phyloP scores from a whole-genome alignment of 2,113 vertebrate genomes.

The Raphicerus campestris region DNA sequence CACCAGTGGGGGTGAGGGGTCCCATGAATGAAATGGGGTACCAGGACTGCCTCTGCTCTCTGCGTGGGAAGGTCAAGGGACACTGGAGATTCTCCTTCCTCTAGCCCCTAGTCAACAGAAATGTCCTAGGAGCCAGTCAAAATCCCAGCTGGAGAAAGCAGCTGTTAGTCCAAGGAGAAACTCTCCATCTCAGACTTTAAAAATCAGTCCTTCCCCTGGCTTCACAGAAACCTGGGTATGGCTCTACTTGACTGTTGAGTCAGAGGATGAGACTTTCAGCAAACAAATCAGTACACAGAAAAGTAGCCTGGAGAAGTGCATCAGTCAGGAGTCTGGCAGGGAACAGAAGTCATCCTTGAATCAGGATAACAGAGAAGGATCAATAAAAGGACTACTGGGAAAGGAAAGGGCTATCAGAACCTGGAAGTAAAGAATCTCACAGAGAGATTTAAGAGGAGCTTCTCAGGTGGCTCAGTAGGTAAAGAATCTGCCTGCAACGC shows the following conservation, averaged over 20 bases:
- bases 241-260: not conserved
- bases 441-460: not conserved
- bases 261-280: not conserved
- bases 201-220: not conserved
- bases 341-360: not conserved
- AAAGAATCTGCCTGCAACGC: not conserved
- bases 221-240: not conserved
- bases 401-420: not conserved
- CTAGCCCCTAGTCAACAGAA: not conserved
- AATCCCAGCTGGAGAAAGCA: not conserved
- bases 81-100: not conserved
- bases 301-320: not conserved
- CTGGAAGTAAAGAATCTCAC: not conserved
- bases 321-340: not conserved
- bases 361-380: not conserved
- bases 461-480: not conserved
- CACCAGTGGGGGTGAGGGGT: not conserved
- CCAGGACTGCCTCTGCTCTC: not conserved
- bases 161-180: not conserved
- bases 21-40: not conserved
- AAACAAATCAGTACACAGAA: not conserved
- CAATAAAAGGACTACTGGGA: not conserved
- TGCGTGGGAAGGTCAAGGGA: accelerated
- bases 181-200: not conserved
- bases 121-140: not conserved